Percentiles rank a stretch among this genome's conserved stretches.
Evolutionary conservation across 2,797 vertebrate species (phyloP).

Genomic region (Euthynnus affinis): DNA sequence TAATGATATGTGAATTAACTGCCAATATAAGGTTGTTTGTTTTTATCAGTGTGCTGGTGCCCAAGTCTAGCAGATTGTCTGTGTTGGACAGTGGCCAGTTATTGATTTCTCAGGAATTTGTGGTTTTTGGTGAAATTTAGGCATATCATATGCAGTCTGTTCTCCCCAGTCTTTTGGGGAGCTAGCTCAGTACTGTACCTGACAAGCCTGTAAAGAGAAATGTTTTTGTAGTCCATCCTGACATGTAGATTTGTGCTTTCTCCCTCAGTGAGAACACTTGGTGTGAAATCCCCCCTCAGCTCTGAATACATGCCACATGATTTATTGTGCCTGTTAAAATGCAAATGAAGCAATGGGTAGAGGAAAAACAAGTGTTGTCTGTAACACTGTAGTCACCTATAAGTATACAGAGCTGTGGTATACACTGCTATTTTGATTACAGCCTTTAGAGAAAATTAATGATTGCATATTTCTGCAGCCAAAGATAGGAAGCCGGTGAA

Average conservation of each 20-base stretch:
- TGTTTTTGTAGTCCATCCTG: constrained; percentile 56
- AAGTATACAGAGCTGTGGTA: constrained; percentile 24
- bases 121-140: constrained; percentile 45
- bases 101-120: constrained; percentile 47
- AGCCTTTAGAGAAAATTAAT: constrained; percentile 44
- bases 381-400: constrained; percentile 45
- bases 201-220: constrained; percentile 56
- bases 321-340: constrained; percentile 86
- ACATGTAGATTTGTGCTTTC: constrained; percentile 62
- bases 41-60: not conserved
- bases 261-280: constrained; percentile 44
- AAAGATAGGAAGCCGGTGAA: not conserved
- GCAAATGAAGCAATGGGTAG: constrained; percentile 72
- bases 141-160: constrained; percentile 51
- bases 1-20: constrained; percentile 38
- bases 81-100: constrained; percentile 27
- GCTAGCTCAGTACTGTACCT: constrained; percentile 57
- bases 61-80: constrained; percentile 8
- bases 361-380: constrained; percentile 69
- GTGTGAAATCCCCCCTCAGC: constrained; percentile 28
- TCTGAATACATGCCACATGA: constrained; percentile 70
- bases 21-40: constrained; percentile 11
- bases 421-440: constrained; percentile 35
- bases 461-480: constrained; percentile 10
- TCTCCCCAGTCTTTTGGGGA: constrained; percentile 45